Evolutionary conservation across 2,888 invertebrate genomes (phyloP), one percentile per base, ranked within the genome.

Genomic region (Dichetophora obliterata): DNA sequence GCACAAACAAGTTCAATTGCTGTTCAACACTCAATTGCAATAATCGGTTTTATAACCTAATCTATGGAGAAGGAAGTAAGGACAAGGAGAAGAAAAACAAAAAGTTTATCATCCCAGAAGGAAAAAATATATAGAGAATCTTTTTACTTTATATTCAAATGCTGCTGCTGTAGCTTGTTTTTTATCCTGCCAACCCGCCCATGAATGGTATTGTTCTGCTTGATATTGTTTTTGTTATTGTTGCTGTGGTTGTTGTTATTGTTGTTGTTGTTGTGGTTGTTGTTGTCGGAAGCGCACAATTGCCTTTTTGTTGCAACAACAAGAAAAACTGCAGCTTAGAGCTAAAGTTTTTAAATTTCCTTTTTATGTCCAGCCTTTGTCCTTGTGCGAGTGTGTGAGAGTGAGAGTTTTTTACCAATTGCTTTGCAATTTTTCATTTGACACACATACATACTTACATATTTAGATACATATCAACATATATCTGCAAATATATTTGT

Each of bases 1-100:
- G 27, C 69, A 22, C 27, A 27, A 70, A 70, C 70, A 48, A 73
- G 73, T 73, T 73, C 73, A 73, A 73, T 73, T 73, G 73, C 37
- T 72, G 59, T 72, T 72, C 59, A 72, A 61, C 72, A 73, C 73
- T 73, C 73, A 73, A 73, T 73, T 48, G 61, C 61, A 73, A 73
- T 73, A 73, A 73, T 73, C 73, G 73, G n/a, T 73, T 73, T 73
- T 73, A 68, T 73, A 57, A 52, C 31, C n/a, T n/a, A 19, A 31
- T n/a, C 54, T 19, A 57, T 57, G n/a, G n/a, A 57, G 31, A n/a
- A 52, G 19, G 52, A n/a, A 43, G 24, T 14, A 50, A 22, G 14
- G 22, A 57, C 54, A 11, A 70, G 19, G 19, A 5, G n/a, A 34
- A 22, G 27, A 9, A 19, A 19, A 48, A 34, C 16, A 65, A n/a